A percentile compares a stretch with the other conserved stretches of the same genome.
Conservation (phyloP, 2,113 vertebrate species). For the Indicator maculatus region DNA sequence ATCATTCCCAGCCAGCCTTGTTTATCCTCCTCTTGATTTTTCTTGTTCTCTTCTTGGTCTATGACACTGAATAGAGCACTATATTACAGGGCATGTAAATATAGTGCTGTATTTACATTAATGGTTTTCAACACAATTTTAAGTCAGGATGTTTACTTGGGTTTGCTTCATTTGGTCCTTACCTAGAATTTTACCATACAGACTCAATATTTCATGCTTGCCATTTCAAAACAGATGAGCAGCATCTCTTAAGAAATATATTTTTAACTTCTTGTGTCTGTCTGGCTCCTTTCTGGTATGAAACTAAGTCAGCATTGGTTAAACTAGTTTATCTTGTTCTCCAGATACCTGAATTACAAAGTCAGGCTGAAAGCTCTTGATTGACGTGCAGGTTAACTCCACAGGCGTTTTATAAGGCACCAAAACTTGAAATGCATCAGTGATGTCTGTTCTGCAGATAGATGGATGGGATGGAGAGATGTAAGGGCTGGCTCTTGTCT, state of each 20-base stretch:
- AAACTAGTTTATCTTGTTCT: constrained; percentile 33
- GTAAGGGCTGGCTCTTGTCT: neutral
- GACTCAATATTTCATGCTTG: neutral
- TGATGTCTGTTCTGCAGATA: rapidly evolving
- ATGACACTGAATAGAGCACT: neutral
- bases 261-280: neutral
- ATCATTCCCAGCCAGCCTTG: constrained; percentile 22
- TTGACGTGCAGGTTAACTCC: neutral
- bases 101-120: neutral
- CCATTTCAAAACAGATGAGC: constrained; percentile 3
- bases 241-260: neutral
- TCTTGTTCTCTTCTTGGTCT: neutral
- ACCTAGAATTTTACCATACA: neutral
- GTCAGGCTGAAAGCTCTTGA: neutral
- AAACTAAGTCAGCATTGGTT: constrained; percentile 27
- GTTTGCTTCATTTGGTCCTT: neutral
- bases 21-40: constrained; percentile 29
- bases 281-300: neutral
- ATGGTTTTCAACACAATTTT: constrained; percentile 5
- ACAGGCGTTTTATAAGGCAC: neutral
- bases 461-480: neutral
- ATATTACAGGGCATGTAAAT: neutral
- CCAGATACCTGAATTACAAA: neutral
- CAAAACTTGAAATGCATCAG: rapidly evolving
- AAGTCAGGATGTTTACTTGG: neutral